phyloP scores from a whole-genome alignment of 2,113 vertebrate species.

The Malurus alboscapulatus region DNA sequence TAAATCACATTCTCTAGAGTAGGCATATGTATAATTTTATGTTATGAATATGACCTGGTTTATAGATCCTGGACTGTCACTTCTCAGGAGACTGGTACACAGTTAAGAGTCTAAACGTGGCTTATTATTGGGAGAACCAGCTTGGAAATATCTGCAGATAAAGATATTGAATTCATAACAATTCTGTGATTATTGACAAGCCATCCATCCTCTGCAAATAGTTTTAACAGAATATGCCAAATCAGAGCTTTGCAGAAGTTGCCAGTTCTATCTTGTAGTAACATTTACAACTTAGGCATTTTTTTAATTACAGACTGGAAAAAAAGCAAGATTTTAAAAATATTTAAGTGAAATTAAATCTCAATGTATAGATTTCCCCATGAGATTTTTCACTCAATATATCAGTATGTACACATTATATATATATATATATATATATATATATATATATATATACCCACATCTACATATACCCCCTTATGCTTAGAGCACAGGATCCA shows the following conservation, averaged over 20 bases:
- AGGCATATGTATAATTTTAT: background rate
- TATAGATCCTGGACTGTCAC: background rate
- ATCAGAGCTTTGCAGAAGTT: background rate
- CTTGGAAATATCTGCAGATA: background rate
- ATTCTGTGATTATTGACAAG: background rate
- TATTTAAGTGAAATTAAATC: background rate
- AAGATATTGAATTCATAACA: background rate
- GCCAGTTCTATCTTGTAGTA: background rate
- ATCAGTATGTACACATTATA: too few species aligned
- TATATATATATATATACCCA: too few species aligned
- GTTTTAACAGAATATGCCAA: background rate
- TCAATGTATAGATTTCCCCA: background rate
- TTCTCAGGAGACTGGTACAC: background rate
- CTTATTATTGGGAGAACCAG: background rate
- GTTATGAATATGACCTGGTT: background rate
- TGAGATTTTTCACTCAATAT: background rate
- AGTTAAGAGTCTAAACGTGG: background rate
- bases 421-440: too few species aligned
- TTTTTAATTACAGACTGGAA: background rate
- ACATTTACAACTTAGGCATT: background rate
- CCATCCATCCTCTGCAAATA: background rate
- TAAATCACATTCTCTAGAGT: background rate
- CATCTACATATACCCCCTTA: background rate
- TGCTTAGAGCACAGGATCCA: background rate
- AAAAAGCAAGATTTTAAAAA: background rate